Conservation (phyloP, 2,888 invertebrate species). For the Phaedon cochleariae region DNA sequence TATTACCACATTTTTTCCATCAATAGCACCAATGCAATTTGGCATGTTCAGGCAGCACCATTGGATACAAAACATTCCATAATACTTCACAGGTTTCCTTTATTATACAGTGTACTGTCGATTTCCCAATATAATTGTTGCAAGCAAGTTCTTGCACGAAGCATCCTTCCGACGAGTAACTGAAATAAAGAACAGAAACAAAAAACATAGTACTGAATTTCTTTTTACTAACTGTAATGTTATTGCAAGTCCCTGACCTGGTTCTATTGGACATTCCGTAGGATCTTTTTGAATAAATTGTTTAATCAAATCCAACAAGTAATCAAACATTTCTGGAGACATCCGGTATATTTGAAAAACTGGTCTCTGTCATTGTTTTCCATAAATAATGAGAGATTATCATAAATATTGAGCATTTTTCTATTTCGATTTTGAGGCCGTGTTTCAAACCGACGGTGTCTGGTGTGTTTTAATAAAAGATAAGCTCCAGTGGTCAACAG, state of each 20-base stretch:
- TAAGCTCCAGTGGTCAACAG: no score
- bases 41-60: constrained; percentile 34
- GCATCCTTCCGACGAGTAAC: constrained; percentile 36
- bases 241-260: constrained; percentile 8
- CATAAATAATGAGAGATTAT: background rate
- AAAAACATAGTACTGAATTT: constrained; percentile 5
- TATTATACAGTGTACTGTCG: constrained; percentile 46
- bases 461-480: no score
- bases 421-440: background rate
- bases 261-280: background rate
- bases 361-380: no score
- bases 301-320: no score
- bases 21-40: no score
- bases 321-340: no score
- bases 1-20: constrained; percentile 49
- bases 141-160: no score
- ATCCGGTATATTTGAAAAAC: no score
- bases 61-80: constrained; percentile 40
- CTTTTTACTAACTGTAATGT: constrained; percentile 19
- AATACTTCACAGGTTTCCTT: constrained; percentile 40
- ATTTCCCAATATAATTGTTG: constrained; percentile 42
- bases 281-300: no score
- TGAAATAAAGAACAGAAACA: constrained; percentile 19
- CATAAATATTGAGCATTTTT: background rate
- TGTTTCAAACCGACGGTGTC: no score